Evolutionary conservation across 2,797 vertebrate genomes (phyloP), one percentile per base, ranked within the genome.

Genomic region (Valencia hispanica): DNA sequence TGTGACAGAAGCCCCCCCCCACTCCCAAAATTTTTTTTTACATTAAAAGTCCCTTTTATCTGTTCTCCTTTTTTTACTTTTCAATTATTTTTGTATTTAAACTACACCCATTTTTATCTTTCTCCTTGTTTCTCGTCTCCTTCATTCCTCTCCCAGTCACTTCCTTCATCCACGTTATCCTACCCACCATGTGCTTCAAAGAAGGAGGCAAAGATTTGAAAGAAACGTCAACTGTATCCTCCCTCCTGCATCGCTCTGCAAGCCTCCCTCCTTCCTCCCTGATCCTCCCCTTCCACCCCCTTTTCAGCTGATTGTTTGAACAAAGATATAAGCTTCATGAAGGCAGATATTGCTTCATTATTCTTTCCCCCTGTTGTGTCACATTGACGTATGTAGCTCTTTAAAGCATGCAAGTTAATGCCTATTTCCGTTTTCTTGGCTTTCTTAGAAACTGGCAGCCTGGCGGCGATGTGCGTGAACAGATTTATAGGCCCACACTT

Each of bases 271-370:
- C 77, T 63, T 71, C 87, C 68, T 79, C 74, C 74, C 82, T 90
- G 84, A 87, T 84, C 83, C 78, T 77, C 61, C 45, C 81, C 75
- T 78, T 74, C 70, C 85, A 75, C 78, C 14, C 22, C 1, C 9
- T 14, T 25, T 86, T 45, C 74, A 72, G 83, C 79, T 89, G 86
- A 91, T 91, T 86, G 85, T 91, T 75, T 87, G 68, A 91, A 91
- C 88, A 91, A 90, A 89, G 86, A 90, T 87, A 81, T 73, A 70
- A 78, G 76, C 75, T 77, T 86, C 75, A 61, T 57, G 47, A 81
- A 84, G 82, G 78, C 80, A 86, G 77, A 73, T 68, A 63, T 80
- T 2, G 2, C 65, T 74, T 78, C 10, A 2, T 73, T 82, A 83
- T 75, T 1, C 5, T 12, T 15, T 32, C 4, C 50, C 73, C 72